phyloP scores from a whole-genome alignment of 2,888 invertebrate genomes.

The Drosophila fungiperda region DNA sequence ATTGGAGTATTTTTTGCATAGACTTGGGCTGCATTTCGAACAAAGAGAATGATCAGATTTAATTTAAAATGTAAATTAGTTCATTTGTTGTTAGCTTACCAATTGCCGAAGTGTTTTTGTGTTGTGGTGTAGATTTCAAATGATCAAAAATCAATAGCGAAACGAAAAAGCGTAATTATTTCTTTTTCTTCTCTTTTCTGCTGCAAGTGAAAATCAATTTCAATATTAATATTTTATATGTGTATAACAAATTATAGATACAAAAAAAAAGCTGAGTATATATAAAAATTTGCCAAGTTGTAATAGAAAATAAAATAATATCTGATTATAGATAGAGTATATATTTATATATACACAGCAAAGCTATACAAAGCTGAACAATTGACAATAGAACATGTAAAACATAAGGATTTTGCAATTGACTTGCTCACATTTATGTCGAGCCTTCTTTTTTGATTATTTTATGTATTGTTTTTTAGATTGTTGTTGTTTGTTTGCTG shows the following conservation, averaged over 20 bases:
- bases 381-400: constrained; percentile 43
- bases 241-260: constrained; percentile 4
- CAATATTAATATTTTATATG: constrained; percentile 37
- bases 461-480: constrained; percentile 22
- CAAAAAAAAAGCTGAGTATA: neutral
- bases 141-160: constrained; percentile 68
- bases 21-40: constrained; percentile 47
- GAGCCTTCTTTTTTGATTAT: constrained; percentile 38
- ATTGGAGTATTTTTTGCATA: constrained; percentile 57
- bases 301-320: constrained; percentile 14
- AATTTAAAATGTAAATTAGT: neutral
- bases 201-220: constrained; percentile 65
- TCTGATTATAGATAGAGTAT: constrained; percentile 7
- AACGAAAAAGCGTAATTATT: constrained; percentile 69
- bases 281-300: constrained; percentile 10
- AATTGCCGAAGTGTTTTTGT: constrained; percentile 30
- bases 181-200: constrained; percentile 80
- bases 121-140: constrained; percentile 41
- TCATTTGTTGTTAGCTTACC: constrained; percentile 7
- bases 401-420: constrained; percentile 51
- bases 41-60: constrained; percentile 25
- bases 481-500: constrained; percentile 14
- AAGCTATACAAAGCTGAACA: constrained; percentile 63
- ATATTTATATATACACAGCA: constrained; percentile 48
- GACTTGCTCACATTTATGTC: constrained; percentile 70